Evolutionary conservation across 2,113 vertebrate species (phyloP), one percentile per base, ranked within the genome.

Genomic region (Hippolais icterina): DNA sequence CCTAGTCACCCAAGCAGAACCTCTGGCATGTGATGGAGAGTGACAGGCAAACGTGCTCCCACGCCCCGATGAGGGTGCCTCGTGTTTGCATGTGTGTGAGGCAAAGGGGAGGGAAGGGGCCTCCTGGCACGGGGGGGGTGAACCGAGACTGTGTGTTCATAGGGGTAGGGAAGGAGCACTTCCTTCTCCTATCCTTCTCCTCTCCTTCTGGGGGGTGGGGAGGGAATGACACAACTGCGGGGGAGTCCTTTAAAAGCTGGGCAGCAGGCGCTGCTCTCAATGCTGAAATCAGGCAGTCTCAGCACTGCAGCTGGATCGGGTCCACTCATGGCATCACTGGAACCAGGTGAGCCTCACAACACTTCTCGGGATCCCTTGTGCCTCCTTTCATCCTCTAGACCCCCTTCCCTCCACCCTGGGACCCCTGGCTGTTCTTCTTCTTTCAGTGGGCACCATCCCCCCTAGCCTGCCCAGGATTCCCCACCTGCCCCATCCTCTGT

Each of bases 301-400:
- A 28, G n/a, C 76, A 63, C 15, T n/a, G 8, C 10, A 12, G 28
- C 92, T 3, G n/a, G 23, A 86, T 77, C 29, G 0, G 23, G 28
- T 29, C 66, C 82, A 56, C 31, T 28, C 49, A 61, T 22, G 72
- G 76, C 71, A 54, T 79, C 89, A 0, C 56, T 92, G 50, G 54
- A 96, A 27, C 94, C 95, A 89, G 95, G 96, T 97, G 42, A 94
- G 95, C 22, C 12, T 35, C 60, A 20, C 4, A 37, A 31, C 17
- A 28, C 15, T 29, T 18, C 15, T 22, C 10, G 27, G 27, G 21
- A 22, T 9, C 10, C 64, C 18, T 54, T 14, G 1, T 1, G 0
- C 23, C 39, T 52, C 44, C 78, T 61, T 66, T 56, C 28, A 35
- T 83, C 14, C 37, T 11, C 57, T 6, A 5, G 15, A 77, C 4